phyloP scores from a whole-genome alignment of 2,888 invertebrate genomes.

The Parnassius glacialis region DNA sequence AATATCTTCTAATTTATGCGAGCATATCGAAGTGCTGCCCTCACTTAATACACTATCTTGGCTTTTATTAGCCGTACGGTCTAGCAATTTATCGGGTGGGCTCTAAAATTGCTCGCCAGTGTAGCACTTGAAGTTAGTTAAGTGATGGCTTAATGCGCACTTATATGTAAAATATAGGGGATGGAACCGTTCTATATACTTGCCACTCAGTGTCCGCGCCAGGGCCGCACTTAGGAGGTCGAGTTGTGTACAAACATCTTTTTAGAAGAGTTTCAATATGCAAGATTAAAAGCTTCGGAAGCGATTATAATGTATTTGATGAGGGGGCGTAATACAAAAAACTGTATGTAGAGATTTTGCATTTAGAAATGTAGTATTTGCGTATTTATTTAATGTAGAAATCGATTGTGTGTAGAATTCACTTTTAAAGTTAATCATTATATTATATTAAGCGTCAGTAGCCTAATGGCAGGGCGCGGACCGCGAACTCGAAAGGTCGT shows the following conservation, averaged over 20 bases:
- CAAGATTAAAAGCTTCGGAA: constrained; percentile 3
- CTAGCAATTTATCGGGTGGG: constrained; percentile 67
- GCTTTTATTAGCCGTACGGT: constrained; percentile 70
- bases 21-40: constrained; percentile 29
- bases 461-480: no score
- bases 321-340: no score
- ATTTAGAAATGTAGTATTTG: background rate
- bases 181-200: constrained; percentile 8
- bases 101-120: constrained; percentile 61
- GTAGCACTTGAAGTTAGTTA: constrained; percentile 52
- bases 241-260: constrained; percentile 15
- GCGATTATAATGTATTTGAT: background rate
- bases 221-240: constrained; percentile 12
- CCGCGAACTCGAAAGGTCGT: no score
- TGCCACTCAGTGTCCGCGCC: constrained; percentile 12
- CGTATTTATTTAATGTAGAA: background rate
- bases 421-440: no score
- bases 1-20: constrained; percentile 28
- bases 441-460: no score
- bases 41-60: constrained; percentile 55
- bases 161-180: constrained; percentile 49
- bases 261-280: constrained; percentile 9
- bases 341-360: background rate
- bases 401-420: no score
- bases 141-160: constrained; percentile 58